A percentile compares a stretch with the other conserved stretches of the same genome.
phyloP scores from a whole-genome alignment of 1,140 invertebrate species.

The Leptinotarsa undecemlineata region DNA sequence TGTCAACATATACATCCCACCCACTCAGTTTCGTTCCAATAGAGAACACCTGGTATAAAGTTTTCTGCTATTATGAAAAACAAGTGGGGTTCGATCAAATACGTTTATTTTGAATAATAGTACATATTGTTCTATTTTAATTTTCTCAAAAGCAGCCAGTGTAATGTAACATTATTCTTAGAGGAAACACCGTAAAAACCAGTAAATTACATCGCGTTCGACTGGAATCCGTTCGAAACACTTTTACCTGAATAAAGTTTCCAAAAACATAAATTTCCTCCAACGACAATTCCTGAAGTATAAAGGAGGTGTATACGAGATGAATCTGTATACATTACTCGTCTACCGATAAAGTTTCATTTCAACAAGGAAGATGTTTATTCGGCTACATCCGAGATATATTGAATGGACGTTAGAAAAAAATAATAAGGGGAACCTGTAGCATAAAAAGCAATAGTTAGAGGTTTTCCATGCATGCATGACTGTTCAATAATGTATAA shows the following conservation, averaged over 20 bases:
- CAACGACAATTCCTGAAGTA: background rate
- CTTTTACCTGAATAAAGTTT: background rate
- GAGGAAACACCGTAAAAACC: background rate
- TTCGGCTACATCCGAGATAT: background rate
- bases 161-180: background rate
- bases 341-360: background rate
- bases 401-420: background rate
- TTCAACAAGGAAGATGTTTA: background rate
- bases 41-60: too few species aligned
- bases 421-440: too few species aligned
- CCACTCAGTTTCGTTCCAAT: too few species aligned
- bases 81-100: too few species aligned
- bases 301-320: constrained; percentile 3
- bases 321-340: constrained; percentile 1
- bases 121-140: too few species aligned
- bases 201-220: background rate
- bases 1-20: too few species aligned
- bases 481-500: too few species aligned
- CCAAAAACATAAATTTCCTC: background rate
- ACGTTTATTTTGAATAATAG: too few species aligned
- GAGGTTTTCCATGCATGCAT: too few species aligned
- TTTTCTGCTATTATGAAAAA: too few species aligned
- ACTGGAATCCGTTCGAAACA: background rate
- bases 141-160: too few species aligned
- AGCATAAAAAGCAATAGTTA: too few species aligned